Evolutionary conservation across 1,140 invertebrate species (phyloP).

Genomic region (Pseudobourletiella spinata): DNA sequence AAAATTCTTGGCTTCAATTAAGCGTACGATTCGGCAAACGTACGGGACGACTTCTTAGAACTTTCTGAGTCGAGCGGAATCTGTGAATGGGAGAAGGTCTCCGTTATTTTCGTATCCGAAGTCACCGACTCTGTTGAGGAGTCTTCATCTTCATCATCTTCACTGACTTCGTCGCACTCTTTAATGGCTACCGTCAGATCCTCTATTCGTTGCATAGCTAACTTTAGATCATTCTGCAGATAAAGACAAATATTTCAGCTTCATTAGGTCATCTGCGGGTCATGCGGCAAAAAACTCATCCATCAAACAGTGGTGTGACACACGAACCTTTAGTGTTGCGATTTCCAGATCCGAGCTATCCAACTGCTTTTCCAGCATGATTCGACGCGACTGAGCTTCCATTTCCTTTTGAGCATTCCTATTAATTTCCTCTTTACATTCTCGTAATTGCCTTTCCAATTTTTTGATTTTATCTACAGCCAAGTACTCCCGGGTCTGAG

Average conservation of each 20-base stretch:
- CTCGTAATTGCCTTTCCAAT: conserved; percentile 57
- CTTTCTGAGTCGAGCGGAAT: conserved; percentile 4
- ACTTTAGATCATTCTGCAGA: conserved; percentile 52
- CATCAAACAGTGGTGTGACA: no score
- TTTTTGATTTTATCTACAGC: conserved; percentile 66
- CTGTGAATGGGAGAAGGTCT: conserved; percentile 7
- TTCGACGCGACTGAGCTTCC: conserved; percentile 57
- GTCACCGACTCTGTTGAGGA: conserved; percentile 36
- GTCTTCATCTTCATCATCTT: conserved; percentile 46
- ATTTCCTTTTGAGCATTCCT: conserved; percentile 56
- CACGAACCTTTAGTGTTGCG: conserved; percentile 45
- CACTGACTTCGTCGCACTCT: conserved; percentile 51
- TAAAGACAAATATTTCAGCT: conserved; percentile 4
- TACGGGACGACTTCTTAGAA: neutral
- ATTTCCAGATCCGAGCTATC: conserved; percentile 57
- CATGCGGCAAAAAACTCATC: no score
- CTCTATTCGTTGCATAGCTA: conserved; percentile 72
- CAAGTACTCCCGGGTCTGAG: conserved; percentile 60
- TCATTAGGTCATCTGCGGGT: no score
- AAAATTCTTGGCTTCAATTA: no score
- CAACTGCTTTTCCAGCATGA: conserved; percentile 59
- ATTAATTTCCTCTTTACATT: conserved; percentile 61
- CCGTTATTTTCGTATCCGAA: conserved; percentile 17
- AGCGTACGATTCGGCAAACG: neutral
- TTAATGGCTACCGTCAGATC: conserved; percentile 77